Base-by-base conservation (phyloP, 1,140 invertebrate genomes). In the Drosophila albomicans region DNA sequence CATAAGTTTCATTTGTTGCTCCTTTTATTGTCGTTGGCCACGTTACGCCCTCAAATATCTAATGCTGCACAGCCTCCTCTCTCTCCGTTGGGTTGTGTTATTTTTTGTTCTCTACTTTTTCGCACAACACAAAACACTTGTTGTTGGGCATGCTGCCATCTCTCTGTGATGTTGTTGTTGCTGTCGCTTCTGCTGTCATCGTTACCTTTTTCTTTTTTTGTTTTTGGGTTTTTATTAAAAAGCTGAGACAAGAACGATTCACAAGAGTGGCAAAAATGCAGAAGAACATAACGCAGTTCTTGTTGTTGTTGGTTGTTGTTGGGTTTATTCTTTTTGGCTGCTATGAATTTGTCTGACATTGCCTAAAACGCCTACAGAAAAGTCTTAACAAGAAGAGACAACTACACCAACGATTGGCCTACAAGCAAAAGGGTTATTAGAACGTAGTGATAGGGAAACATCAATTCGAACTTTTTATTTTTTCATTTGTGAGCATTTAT, bases 221-320 rank as follows among this genome's bases (percentile, higher is more conserved):
- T 32, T 32, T 32, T 32, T 32, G 8, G 5, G 32, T 78, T 68
- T 78, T 64, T 74, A 69, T 68, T 69, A 78, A 75, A 72, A 61
- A 76, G 57, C 75, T 58, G 61, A 66, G 46, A 64, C 59, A 64
- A 75, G 54, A 64, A 75, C 67, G 61, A 61, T 43, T 75, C 30
- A 32, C 48, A 61, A 75, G 67, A 75, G 35, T 56, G 56, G 32
- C 65, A 30, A 69, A 52, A 52, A 52, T 52, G n/a, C 45, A 71
- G 20, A 70, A 30, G n/a, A 25, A 51, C 3, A 43, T 15, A 54
- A 28, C 5, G 38, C 20, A 25, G 46, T 51, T 63, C 11, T 35
- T 51, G 30, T 51, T 30, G 49, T 5, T 28, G 30, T 32, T 32
- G 30, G 30, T 7, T 46, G 43, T 20, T 25, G 20, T 25, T 25